These are phyloP conservation scores for Lasius fuliginosus DNA, from an alignment of 2,888 invertebrate genomes.

Conservation along the genomic window DNA sequence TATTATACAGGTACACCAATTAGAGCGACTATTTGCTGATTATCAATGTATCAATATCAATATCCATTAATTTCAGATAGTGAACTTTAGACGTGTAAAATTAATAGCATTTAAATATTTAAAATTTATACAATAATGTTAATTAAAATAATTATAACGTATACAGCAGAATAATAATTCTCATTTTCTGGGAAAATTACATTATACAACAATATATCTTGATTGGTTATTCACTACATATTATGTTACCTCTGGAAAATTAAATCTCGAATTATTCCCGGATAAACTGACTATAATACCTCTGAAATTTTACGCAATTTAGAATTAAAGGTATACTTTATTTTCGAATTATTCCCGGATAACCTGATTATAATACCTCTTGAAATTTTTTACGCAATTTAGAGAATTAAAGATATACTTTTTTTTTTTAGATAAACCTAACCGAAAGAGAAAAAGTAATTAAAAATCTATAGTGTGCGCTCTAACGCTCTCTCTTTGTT, in stretches of 20 bases:
- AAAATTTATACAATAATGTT: not conserved
- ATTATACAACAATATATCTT: constrained; percentile 2
- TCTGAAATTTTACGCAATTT: not conserved
- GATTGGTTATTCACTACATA: not conserved
- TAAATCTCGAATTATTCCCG: constrained; percentile 6
- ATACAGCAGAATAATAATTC: not conserved
- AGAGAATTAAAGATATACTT: too few relatives aligned
- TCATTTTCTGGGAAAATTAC: not conserved
- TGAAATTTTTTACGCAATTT: too few relatives aligned
- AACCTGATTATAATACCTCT: too few relatives aligned
- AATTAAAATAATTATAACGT: not conserved
- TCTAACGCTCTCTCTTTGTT: not conserved
- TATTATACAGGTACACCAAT: not conserved
- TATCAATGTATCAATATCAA: not conserved
- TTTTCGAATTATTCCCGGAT: too few relatives aligned
- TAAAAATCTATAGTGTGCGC: not conserved
- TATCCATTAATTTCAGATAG: constrained; percentile 9
- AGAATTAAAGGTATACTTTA: not conserved
- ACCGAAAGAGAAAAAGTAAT: not conserved
- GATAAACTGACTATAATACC: not conserved
- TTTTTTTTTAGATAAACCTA: not conserved
- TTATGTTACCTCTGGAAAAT: not conserved
- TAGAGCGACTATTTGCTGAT: not conserved
- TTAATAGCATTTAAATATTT: not conserved
- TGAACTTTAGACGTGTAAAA: not conserved